Base-by-base conservation (phyloP, 2,797 vertebrate genomes). In the Melanotaenia trifasciata region DNA sequence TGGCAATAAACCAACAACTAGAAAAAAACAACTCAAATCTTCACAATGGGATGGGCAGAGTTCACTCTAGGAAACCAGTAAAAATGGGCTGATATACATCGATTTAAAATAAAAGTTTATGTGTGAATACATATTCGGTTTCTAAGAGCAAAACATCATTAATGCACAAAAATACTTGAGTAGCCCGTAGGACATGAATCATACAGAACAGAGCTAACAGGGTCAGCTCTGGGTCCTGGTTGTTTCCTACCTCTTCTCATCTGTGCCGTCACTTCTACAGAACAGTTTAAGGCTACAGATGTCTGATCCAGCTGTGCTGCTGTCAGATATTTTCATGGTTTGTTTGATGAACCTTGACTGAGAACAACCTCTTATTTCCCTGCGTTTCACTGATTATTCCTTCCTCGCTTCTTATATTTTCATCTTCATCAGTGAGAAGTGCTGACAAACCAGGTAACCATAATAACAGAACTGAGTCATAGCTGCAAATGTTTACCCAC, bases 291-390 rank as follows among this genome's bases (percentile, higher is more conserved):
- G 35, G 35, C 35, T 10, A 36, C 35, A 36, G 7, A 36, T 10
- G 35, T 36, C 35, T 70, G 70, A 75, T 78, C 72, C 80, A 81
- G 81, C 81, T 78, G 78, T 35, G 78, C 38, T 43, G 79, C 73
- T 35, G 12, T 77, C 82, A 57, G 47, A 66, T 5, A 45, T 45
- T 68, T 84, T 84, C 65, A 73, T 45, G 1, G 1, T 58, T 40
- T 36, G 35, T 10, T 36, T 36, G 7, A 9, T 36, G 35, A 36
- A 40, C 11, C 38, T 78, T 66, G 45, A 81, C 81, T 53, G 16
- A 28, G 33, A 67, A 36, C 5, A 4, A 45, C n/a, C 18, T 81
- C 72, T 83, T 61, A 40, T 74, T 76, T 78, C 65, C 67, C 80
- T 66, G 26, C 26, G 26, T 84, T 74, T 75, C 43, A 80, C 64